Base-by-base conservation (phyloP, 2,888 invertebrate genomes). In the Tryphoninae sp. region DNA sequence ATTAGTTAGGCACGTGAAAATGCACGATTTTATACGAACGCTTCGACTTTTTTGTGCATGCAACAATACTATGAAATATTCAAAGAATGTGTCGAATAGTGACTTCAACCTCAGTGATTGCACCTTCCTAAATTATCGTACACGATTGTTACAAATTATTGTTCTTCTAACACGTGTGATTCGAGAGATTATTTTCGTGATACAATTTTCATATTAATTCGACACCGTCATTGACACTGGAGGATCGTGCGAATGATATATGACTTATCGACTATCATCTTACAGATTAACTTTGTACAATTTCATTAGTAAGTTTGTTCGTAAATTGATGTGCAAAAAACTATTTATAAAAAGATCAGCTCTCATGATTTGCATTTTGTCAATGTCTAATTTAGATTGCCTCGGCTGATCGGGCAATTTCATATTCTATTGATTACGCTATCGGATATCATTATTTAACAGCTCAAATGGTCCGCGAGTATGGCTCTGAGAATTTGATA, bases 201-300 rank as follows among this genome's bases (percentile, higher is more conserved):
- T 0, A 49, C 9, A 19, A 45, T 71, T 77, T 71, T 23, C 23
- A 33, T 53, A 58, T 42, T 22, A 9, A 11, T 42, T 16, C 42
- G 55, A 22, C 7, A 58, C 42, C 6, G 4, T 33, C 6, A 33
- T 33, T 33, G 33, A 33, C 4, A 33, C 7, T 33, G 6, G 33
- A 33, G 33, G 33, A 33, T 4, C 19, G 6, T 65, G 26, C 7
- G 16, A 45, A 67, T 45, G 53, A 67, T 42, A 13, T 33, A 79
- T 74, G 55, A 59, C 65, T 71, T 42, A 53, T 71, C 40, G n/a
- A 59, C 42, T 71, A 22, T 61, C 16, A 69, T 61, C 51, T 58
- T 42, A 74, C 22, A 42, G 33, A 59, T 62, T 51, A 45, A 81
- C 67, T 81, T 77, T 81, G 80, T 77, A 77, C 77, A 81, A 68